phyloP scores from a whole-genome alignment of 2,888 invertebrate genomes.

The Ceratothoa steindachneri region DNA sequence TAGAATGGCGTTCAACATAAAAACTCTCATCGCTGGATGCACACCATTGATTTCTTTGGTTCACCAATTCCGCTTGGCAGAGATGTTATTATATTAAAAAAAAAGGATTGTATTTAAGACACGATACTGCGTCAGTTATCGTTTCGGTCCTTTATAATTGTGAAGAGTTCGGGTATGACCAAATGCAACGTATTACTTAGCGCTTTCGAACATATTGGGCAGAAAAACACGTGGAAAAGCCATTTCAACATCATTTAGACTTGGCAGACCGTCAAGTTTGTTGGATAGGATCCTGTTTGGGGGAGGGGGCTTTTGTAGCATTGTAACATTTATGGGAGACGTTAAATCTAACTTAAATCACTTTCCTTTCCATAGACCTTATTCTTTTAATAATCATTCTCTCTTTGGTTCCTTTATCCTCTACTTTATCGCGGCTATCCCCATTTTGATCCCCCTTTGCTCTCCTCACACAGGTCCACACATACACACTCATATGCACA shows the following conservation, averaged over 20 bases:
- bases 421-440: background rate
- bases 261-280: no score
- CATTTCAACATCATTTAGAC: no score
- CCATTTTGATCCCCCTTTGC: background rate
- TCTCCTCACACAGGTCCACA: background rate
- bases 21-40: background rate
- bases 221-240: no score
- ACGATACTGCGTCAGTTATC: background rate
- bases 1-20: background rate
- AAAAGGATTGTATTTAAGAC: background rate
- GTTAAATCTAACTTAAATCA: slow-evolving; percentile 6
- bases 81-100: background rate
- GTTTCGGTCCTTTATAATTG: background rate
- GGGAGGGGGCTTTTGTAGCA: no score
- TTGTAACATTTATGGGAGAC: background rate
- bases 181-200: background rate
- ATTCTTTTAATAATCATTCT: slow-evolving; percentile 15
- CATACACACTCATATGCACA: no score
- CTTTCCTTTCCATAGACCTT: background rate
- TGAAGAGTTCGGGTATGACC: background rate
- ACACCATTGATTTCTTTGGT: slow-evolving; percentile 1
- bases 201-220: no score
- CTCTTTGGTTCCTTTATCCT: background rate
- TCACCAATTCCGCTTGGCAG: background rate
- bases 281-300: no score